phyloP scores from a whole-genome alignment of 1,140 invertebrate genomes.

The Pygmarrhopalites habei region DNA sequence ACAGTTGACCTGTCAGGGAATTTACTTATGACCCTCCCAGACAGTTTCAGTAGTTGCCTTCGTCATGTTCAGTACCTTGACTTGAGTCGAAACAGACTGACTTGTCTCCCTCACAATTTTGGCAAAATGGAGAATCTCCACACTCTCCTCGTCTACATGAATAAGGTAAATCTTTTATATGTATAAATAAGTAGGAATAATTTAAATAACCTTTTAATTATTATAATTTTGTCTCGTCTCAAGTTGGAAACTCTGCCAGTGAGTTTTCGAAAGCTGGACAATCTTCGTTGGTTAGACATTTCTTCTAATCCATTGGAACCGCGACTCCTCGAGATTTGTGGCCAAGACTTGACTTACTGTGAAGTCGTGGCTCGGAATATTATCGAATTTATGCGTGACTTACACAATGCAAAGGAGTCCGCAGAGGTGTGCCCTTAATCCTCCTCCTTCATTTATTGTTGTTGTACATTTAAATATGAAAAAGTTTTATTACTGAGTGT shows the following conservation, averaged over 20 bases:
- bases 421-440: too few species aligned
- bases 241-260: background rate
- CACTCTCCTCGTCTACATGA: background rate
- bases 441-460: too few species aligned
- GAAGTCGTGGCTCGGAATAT: background rate
- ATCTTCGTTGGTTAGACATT: conserved; percentile 1
- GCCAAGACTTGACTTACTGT: background rate
- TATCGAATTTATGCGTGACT: background rate
- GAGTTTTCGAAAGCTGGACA: background rate
- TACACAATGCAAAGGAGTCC: background rate
- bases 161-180: background rate
- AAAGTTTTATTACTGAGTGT: too few species aligned
- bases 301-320: background rate
- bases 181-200: background rate
- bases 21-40: background rate
- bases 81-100: background rate
- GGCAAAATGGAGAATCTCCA: background rate
- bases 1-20: conserved; percentile 1
- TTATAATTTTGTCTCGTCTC: background rate
- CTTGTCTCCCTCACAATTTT: background rate
- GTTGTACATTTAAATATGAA: too few species aligned
- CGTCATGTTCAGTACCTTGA: background rate
- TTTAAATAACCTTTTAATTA: background rate
- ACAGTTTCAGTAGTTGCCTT: background rate
- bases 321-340: background rate